These are phyloP conservation scores for Plutomurus gul DNA, from an alignment of 1,140 invertebrate genomes.

Conservation along the genomic window DNA sequence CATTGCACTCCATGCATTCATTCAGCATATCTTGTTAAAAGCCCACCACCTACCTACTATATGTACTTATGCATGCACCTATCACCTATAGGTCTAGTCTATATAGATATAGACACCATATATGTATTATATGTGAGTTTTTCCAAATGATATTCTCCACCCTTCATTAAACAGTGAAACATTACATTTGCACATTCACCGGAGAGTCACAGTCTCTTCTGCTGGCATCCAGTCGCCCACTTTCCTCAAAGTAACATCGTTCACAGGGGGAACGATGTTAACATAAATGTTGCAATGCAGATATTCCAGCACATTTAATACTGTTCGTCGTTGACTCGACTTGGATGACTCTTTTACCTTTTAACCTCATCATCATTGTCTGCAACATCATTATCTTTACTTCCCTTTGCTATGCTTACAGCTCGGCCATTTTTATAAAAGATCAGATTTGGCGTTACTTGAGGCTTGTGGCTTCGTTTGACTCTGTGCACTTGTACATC, in stretches of 20 bases:
- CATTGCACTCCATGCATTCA: no score
- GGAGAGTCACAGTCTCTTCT: neutral
- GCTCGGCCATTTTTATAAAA: neutral
- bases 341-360: neutral
- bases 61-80: neutral
- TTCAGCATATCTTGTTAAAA: no score
- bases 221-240: neutral
- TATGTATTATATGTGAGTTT: neutral
- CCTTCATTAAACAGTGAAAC: neutral
- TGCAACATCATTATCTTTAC: neutral
- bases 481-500: no score
- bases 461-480: neutral
- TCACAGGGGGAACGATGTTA: neutral
- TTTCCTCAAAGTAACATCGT: neutral
- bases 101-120: neutral
- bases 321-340: no score
- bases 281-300: neutral
- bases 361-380: neutral
- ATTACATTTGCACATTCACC: neutral
- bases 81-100: neutral
- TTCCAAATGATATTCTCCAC: neutral
- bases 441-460: neutral
- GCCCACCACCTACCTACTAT: no score
- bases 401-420: neutral
- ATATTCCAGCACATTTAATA: conserved; percentile 10